These are phyloP conservation scores for Seira musarum DNA, from an alignment of 2,888 invertebrate species.

Conservation along the genomic window DNA sequence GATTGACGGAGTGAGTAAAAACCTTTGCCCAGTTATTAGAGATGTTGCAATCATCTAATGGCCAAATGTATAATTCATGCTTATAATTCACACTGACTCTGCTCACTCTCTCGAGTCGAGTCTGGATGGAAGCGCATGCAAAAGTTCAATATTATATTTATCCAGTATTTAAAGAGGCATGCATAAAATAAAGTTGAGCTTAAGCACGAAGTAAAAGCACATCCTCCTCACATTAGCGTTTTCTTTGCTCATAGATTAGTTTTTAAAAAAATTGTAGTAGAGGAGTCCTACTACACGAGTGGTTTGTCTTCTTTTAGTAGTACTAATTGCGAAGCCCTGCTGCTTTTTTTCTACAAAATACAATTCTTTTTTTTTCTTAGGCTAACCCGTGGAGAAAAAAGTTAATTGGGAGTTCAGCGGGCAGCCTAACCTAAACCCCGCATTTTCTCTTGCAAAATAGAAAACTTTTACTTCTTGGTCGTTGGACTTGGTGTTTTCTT, in stretches of 20 bases:
- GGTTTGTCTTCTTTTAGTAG: slow-evolving; percentile 29
- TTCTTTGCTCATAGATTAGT: slow-evolving; percentile 12
- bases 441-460: slow-evolving; percentile 17
- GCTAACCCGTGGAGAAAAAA: slow-evolving; percentile 55
- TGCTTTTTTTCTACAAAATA: slow-evolving; percentile 33
- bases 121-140: slow-evolving; percentile 62
- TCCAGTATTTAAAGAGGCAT: slow-evolving; percentile 18
- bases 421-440: slow-evolving; percentile 16
- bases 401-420: slow-evolving; percentile 56
- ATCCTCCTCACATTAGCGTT: slow-evolving; percentile 20
- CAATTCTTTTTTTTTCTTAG: slow-evolving; percentile 27
- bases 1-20: neutral
- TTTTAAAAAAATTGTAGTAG: slow-evolving; percentile 24
- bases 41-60: slow-evolving; percentile 70
- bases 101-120: slow-evolving; percentile 34
- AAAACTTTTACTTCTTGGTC: slow-evolving; percentile 12
- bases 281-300: slow-evolving; percentile 26
- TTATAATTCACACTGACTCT: slow-evolving; percentile 69
- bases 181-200: neutral
- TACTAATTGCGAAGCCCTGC: slow-evolving; percentile 60
- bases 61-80: slow-evolving; percentile 70
- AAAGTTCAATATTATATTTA: slow-evolving; percentile 64
- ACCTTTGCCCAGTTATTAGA: slow-evolving; percentile 66
- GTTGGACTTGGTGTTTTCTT: slow-evolving; percentile 8
- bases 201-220: slow-evolving; percentile 18